Base-by-base conservation (phyloP, 2,113 vertebrate species). In the Haemorhous mexicanus region DNA sequence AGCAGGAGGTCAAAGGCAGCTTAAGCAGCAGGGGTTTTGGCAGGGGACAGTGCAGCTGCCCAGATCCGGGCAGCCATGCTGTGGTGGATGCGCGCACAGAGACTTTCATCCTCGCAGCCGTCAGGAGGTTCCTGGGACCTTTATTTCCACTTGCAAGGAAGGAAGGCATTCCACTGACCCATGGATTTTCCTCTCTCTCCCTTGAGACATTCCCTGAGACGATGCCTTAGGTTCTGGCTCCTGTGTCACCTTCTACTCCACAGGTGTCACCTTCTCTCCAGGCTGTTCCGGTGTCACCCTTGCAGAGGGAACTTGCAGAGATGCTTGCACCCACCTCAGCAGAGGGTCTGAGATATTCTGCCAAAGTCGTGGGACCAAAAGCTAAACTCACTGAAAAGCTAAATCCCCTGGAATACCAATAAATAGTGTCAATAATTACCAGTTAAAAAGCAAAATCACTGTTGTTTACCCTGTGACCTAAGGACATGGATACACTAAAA, bases 1-100 rank as follows among this genome's bases (percentile, higher is more conserved):
- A 90, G 68, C 50, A 77, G 68, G 67, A 92, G 88, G 68, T 62
- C 79, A 95, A 85, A 94, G 22, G 49, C 88, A 87, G 78, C 67
- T 61, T 73, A 85, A 64, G 46, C 59, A 91, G 69, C 20, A 46
- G 35, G 7, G 32, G 15, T 43, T 90, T 83, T 67, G 47, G 20
- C 56, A 84, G 19, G 3, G 7, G 22, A 64, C 28, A 2, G 2
- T 0, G 8, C 47, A 53, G 43, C 58, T 6, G 8, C 63, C 44
- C 1, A 1, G 16, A 79, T 9, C 26, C 52, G 2, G 2, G 28
- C 12, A 30, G 83, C 22, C 0, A 18, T 59, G 61, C 16, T 2
- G 2, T 5, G 13, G 8, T 12, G 41, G 49, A 55, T 1, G 33
- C 19, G 41, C 74, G 46, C n/a, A 19, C 24, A 16, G 4, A 41